A percentile compares a stretch with the other conserved stretches of the same genome.
Evolutionary conservation across 2,797 vertebrate genomes (phyloP).

Genomic region (Danio choprae): DNA sequence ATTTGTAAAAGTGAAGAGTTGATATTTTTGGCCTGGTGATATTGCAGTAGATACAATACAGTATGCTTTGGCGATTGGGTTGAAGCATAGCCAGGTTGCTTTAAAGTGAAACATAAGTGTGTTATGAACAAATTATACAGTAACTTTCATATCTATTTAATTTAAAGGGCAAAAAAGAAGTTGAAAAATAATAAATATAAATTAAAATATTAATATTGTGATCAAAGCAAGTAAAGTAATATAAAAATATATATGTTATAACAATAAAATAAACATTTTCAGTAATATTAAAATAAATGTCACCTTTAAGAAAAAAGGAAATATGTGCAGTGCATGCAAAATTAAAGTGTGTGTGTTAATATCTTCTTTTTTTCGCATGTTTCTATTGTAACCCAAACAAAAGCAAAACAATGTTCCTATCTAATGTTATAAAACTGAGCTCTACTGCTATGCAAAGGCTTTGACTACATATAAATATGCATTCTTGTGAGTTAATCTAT

Average conservation of each 20-base stretch:
- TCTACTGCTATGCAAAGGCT: slow-evolving; percentile 22
- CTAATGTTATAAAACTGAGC: not conserved
- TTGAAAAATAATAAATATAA: slow-evolving; percentile 6
- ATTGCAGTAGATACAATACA: not conserved
- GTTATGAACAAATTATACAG: not conserved
- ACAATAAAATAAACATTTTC: not conserved
- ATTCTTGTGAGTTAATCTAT: slow-evolving; percentile 20
- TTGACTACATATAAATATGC: slow-evolving; percentile 22
- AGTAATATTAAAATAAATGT: not conserved
- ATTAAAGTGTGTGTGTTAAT: not conserved
- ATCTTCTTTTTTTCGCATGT: not conserved
- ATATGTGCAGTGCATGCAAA: not conserved
- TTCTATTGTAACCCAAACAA: not conserved
- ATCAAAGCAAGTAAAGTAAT: not conserved
- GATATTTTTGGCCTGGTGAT: not conserved
- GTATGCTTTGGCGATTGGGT: not conserved
- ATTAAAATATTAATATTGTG: not conserved
- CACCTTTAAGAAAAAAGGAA: not conserved
- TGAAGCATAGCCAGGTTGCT: slow-evolving; percentile 1
- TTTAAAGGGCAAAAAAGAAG: not conserved
- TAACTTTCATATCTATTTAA: not conserved
- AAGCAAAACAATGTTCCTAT: not conserved
- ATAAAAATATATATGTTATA: not conserved
- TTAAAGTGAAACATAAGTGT: not conserved
- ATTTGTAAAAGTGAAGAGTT: slow-evolving; percentile 1